Conservation (phyloP, 2,888 invertebrate genomes). For the Aphidius colemani region DNA sequence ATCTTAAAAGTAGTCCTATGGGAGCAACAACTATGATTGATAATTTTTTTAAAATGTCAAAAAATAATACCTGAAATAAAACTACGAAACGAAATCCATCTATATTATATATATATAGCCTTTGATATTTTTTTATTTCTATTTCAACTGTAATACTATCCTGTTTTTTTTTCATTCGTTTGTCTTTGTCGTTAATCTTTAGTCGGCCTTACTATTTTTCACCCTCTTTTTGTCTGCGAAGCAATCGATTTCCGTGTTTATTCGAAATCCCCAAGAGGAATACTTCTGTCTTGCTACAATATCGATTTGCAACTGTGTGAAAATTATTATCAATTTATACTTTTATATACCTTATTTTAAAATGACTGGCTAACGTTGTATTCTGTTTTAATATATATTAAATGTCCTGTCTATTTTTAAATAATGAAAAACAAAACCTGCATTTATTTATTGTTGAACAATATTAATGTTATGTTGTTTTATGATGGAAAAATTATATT, state of each 20-base stretch:
- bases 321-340: slow-evolving; percentile 14
- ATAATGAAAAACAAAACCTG: too few relatives aligned
- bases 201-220: slow-evolving; percentile 17
- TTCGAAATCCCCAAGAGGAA: slow-evolving; percentile 21
- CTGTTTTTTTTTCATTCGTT: slow-evolving; percentile 14
- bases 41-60: not conserved
- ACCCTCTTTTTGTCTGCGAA: slow-evolving; percentile 17
- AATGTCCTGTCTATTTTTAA: too few relatives aligned
- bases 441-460: too few relatives aligned
- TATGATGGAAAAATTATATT: too few relatives aligned
- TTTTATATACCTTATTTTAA: not conserved
- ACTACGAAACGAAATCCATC: slow-evolving; percentile 19
- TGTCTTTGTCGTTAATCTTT: slow-evolving; percentile 22
- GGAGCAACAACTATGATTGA: slow-evolving; percentile 63
- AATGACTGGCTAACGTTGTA: slow-evolving; percentile 7
- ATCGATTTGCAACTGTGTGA: slow-evolving; percentile 23
- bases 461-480: too few relatives aligned
- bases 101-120: not conserved
- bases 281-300: slow-evolving; percentile 14
- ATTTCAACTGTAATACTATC: slow-evolving; percentile 22
- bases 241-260: slow-evolving; percentile 27
- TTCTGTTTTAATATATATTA: slow-evolving; percentile 3
- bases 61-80: slow-evolving; percentile 7
- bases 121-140: slow-evolving; percentile 23
- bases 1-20: slow-evolving; percentile 54